These are phyloP conservation scores for Drosophila longiperda DNA, from an alignment of 2,888 invertebrate species.

Conservation along the genomic window DNA sequence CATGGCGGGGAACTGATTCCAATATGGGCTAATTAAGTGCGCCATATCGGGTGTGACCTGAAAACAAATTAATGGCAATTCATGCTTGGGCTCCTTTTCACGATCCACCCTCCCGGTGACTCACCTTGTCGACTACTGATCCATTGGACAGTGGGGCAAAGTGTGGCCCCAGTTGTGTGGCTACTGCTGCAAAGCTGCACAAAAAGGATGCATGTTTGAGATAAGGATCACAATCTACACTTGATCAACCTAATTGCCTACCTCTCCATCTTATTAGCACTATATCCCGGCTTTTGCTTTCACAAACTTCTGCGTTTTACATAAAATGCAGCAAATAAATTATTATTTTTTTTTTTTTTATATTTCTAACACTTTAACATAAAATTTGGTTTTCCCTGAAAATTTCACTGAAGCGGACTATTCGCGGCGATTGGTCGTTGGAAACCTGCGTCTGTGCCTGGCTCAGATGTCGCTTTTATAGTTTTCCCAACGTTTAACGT, in stretches of 20 bases:
- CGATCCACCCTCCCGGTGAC: neutral
- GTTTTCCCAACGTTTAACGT: conserved; percentile 37
- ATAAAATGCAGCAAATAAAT: conserved; percentile 80
- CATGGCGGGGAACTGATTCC: conserved; percentile 96
- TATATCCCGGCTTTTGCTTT: conserved; percentile 67
- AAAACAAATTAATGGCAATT: neutral
- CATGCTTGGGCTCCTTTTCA: neutral
- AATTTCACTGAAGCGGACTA: conserved; percentile 78
- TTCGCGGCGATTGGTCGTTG: conserved; percentile 79
- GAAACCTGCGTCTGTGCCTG: conserved; percentile 73
- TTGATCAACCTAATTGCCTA: conserved; percentile 40
- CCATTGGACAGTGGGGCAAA: conserved; percentile 87
- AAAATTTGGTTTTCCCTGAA: conserved; percentile 51
- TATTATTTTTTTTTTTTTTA: conserved; percentile 28
- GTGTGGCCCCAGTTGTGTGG: conserved; percentile 84
- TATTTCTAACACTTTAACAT: conserved; percentile 76
- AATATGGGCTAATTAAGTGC: conserved; percentile 89
- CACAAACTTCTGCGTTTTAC: conserved; percentile 67
- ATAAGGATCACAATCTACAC: neutral
- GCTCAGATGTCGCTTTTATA: conserved; percentile 69
- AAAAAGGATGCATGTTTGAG: neutral
- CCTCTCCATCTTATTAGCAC: conserved; percentile 78
- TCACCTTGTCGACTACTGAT: conserved; percentile 93
- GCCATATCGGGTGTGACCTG: conserved; percentile 88
- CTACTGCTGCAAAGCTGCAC: conserved; percentile 64